Conservation (phyloP, 1,140 invertebrate genomes). For the Heterodera schachtii region DNA sequence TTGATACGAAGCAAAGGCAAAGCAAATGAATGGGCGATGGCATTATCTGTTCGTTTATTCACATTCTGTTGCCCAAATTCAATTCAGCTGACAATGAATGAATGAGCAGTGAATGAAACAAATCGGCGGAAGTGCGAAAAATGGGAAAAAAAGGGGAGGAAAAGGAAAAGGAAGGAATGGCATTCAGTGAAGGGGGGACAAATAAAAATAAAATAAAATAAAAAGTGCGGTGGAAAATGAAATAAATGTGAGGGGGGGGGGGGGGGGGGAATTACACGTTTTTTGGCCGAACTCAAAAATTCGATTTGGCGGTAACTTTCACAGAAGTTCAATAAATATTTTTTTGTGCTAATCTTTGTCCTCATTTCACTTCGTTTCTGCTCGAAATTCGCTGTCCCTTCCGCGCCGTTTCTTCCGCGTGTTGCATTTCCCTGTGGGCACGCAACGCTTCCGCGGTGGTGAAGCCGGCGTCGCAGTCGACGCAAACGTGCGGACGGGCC, state of each 20-base stretch:
- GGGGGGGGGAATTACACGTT: not conserved
- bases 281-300: not conserved
- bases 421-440: constrained; percentile 25
- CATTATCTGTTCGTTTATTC: not conserved
- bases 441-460: constrained; percentile 41
- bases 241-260: not conserved
- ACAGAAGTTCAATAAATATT: not conserved
- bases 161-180: not conserved
- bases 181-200: not conserved
- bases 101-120: not conserved
- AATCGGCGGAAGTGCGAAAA: not conserved
- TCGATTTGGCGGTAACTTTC: not conserved
- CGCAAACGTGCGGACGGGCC: constrained; percentile 46
- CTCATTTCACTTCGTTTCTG: too few relatives aligned
- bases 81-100: not conserved
- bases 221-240: too few relatives aligned
- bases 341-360: not conserved
- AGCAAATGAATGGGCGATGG: not conserved
- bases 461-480: constrained; percentile 52
- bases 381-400: not conserved
- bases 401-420: constrained; percentile 5
- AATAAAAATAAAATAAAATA: too few relatives aligned
- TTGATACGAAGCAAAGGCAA: not conserved
- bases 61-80: not conserved
- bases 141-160: not conserved